A percentile compares a stretch with the other conserved stretches of the same genome.
Conservation (phyloP, 2,113 vertebrate species). For the Elanus axillaris region DNA sequence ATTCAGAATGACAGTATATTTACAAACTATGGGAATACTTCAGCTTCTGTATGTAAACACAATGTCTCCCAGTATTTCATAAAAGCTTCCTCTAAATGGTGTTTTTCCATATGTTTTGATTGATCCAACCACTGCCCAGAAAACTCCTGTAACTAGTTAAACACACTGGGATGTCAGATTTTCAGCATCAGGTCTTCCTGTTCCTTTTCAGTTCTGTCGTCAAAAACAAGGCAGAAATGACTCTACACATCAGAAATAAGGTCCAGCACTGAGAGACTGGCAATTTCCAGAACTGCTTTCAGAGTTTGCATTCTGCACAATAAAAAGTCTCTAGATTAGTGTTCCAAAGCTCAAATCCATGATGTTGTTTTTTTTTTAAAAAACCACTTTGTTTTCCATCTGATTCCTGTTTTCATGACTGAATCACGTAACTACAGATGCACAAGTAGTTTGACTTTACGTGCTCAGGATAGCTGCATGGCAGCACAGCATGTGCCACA, state of each 20-base stretch:
- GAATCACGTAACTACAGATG: neutral
- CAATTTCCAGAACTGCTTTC: neutral
- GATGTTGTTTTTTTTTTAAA: neutral
- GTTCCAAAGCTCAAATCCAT: neutral
- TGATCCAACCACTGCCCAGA: neutral
- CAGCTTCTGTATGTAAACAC: neutral
- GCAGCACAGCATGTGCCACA: neutral
- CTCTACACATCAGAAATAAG: neutral
- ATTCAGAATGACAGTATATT: neutral
- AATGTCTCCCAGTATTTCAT: neutral
- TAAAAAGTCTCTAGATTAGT: neutral
- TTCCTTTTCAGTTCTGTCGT: neutral
- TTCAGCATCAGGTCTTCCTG: neutral
- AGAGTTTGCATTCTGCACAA: neutral
- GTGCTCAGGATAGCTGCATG: neutral
- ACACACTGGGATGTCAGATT: neutral
- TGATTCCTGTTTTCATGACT: neutral
- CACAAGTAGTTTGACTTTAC: neutral
- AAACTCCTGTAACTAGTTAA: neutral
- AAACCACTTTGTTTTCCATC: neutral
- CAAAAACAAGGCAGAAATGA: neutral
- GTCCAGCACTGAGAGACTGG: neutral
- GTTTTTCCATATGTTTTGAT: neutral
- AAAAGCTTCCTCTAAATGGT: neutral
- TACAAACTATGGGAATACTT: neutral